phyloP scores from a whole-genome alignment of 2,113 vertebrate species.

The Cygnus buccinator region DNA sequence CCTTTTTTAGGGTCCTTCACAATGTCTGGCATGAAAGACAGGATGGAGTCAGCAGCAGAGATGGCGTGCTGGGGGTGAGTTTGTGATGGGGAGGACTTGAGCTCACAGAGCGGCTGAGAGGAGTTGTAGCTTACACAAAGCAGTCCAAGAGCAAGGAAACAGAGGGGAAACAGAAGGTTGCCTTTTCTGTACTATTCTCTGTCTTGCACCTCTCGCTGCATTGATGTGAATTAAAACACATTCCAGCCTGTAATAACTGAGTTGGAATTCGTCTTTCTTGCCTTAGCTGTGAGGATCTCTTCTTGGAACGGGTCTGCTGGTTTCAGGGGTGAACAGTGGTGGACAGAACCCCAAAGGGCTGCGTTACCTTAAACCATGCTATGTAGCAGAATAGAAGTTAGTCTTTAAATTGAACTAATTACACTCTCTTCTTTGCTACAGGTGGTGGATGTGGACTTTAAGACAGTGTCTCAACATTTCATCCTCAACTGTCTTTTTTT shows the following conservation, averaged over 20 bases:
- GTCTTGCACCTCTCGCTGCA: background rate
- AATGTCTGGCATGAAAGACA: background rate
- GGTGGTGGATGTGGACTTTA: constrained; percentile 63
- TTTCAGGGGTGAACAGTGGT: background rate
- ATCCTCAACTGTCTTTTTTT: constrained; percentile 57
- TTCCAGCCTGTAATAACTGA: background rate
- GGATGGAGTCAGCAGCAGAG: background rate
- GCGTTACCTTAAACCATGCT: background rate
- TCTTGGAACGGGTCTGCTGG: background rate
- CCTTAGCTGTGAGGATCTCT: background rate
- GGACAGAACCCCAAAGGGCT: background rate
- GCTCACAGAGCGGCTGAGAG: background rate
- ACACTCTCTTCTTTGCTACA: constrained; percentile 53
- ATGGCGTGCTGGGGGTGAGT: accelerated
- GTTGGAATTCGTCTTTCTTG: background rate
- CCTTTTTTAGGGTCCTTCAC: background rate
- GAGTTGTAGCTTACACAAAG: background rate
- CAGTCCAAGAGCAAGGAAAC: background rate
- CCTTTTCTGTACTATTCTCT: background rate
- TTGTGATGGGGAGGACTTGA: background rate
- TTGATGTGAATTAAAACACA: background rate
- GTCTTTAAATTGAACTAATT: constrained; percentile 37
- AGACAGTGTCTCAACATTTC: constrained; percentile 61
- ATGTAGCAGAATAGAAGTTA: background rate
- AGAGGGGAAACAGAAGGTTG: background rate